Evolutionary conservation across 2,797 vertebrate genomes (phyloP), one percentile per base, ranked within the genome.

Genomic region (Aphelocoma californica): DNA sequence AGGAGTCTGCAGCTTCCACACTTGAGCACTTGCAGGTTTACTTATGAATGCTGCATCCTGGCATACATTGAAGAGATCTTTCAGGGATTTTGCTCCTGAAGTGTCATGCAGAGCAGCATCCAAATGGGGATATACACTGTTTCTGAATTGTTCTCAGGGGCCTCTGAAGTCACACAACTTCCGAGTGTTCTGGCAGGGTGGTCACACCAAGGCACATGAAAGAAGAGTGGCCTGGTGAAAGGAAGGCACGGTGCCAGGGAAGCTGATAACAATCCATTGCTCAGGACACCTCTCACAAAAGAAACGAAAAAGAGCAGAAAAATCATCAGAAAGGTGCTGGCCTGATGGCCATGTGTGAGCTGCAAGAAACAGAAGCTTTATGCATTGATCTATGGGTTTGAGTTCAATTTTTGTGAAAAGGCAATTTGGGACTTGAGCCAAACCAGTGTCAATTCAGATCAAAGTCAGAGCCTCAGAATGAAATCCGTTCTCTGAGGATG

Each of bases 311-410:
- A 40, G 32, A 71, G n/a, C 1, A 79, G 38, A 62, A 66, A 57
- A 72, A 62, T 28, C 26, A 87, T 32, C 51, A 82, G 74, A 6
- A 79, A 38, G 56, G 25, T 83, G 75, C 79, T 92, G 79, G 48
- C 50, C 81, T 66, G 48, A 18, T 5, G 50, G 77, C 54, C 87
- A 70, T 0, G 20, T 42, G 66, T 60, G 80, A 58, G 77, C 91
- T 92, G 78, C n/a, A 54, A 45, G 45, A 69, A 90, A 73, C 88
- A 86, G 87, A 79, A 94, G 83, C 67, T 53, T 77, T 58, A 61
- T 34, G 45, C 2, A 9, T 29, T 6, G 5, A 56, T 60, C 67
- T 47, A 13, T 40, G 8, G 38, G 21, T 64, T 78, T 10, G 64
- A 69, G 42, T 28, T 54, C 77, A 74, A 50, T 17, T 26, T 51